phyloP scores from a whole-genome alignment of 1,140 invertebrate species.

The Scaptomyza graminum region DNA sequence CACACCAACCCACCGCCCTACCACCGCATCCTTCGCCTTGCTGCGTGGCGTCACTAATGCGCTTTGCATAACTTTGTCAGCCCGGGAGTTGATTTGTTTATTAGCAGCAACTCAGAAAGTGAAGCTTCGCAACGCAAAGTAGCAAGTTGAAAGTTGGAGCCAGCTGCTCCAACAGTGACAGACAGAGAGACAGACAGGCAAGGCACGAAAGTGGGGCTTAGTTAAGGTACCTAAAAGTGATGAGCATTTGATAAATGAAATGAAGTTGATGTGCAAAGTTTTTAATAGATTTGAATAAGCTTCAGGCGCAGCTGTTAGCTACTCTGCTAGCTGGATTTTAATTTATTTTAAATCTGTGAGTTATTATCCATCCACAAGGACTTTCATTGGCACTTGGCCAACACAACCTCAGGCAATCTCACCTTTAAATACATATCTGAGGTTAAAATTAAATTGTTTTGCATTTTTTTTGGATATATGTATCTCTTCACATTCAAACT shows the following conservation, averaged over 20 bases:
- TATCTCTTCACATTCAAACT: too few species aligned
- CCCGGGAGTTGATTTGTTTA: constrained; percentile 51
- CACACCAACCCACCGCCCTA: not conserved
- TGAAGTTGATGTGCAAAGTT: constrained; percentile 50
- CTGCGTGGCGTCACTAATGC: constrained; percentile 35
- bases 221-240: constrained; percentile 18
- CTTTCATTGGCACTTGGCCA: not conserved
- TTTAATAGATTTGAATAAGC: constrained; percentile 29
- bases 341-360: not conserved
- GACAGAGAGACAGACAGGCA: not conserved
- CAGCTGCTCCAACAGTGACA: constrained; percentile 15
- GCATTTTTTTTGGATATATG: too few species aligned
- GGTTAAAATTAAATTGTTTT: too few species aligned
- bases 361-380: not conserved
- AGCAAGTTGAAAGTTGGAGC: constrained; percentile 21
- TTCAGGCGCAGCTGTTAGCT: not conserved
- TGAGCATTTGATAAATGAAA: constrained; percentile 61
- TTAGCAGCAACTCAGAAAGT: constrained; percentile 19
- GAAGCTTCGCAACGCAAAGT: constrained; percentile 7
- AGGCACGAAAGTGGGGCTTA: not conserved
- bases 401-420: not conserved
- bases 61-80: constrained; percentile 64
- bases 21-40: not conserved
- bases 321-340: not conserved
- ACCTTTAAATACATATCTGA: not conserved